Evolutionary conservation across 1,140 invertebrate genomes (phyloP), one percentile per base, ranked within the genome.

Genomic region (Lasioglossum baleicum): DNA sequence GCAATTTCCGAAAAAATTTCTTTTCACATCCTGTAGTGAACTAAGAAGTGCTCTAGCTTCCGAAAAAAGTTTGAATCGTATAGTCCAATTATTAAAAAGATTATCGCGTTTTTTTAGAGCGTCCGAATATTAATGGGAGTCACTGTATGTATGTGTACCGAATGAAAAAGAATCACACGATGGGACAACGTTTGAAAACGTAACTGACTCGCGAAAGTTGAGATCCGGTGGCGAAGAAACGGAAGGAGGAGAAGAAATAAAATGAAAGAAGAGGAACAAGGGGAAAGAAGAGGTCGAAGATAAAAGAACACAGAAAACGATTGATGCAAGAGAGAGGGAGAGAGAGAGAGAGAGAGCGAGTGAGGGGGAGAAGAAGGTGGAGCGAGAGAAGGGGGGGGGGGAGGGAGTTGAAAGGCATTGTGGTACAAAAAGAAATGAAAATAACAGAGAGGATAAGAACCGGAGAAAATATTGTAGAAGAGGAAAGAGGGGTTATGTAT

Each of bases 131-230:
- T n/a, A n/a, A n/a, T n/a, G n/a, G n/a, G n/a, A n/a, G n/a, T n/a
- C n/a, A n/a, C n/a, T n/a, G n/a, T n/a, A n/a, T 26, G 26, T 26
- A 26, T 26, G 26, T 26, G 0, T 26, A 26, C 26, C 26, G 26
- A 26, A 26, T 26, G 26, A 51, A 68, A 31, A 72, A 48, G 22
- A 63, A 35, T 44, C 60, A 17, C n/a, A 40, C 51, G 64, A 58
- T 31, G 58, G 76, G 75, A 74, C 8, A 72, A 80, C 66, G 76
- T 83, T 85, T 77, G 83, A 73, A 84, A 76, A 85, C 72, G 83
- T 84, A 58, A 85, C 81, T 44, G 64, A 63, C 61, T 63, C 15
- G 61, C 61, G 61, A 67, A 83, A 87, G 88, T 69, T 73, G 80
- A 78, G 75, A 81, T 78, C 72, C 71, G 68, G 70, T 76, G 82